A percentile compares a stretch with the other conserved stretches of the same genome.
phyloP scores from a whole-genome alignment of 2,797 vertebrate genomes.

The Chromobotia macracanthus region DNA sequence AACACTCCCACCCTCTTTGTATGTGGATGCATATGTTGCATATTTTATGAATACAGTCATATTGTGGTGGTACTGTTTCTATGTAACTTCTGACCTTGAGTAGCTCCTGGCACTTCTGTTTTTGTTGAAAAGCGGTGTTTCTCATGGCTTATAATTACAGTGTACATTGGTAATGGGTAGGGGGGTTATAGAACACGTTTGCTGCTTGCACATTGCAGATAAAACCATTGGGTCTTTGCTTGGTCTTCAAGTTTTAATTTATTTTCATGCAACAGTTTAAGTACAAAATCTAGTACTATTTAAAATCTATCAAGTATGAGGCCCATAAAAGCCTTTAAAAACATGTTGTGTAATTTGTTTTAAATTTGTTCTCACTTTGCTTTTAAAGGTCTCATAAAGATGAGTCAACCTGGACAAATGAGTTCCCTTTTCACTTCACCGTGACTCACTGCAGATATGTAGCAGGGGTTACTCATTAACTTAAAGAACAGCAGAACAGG shows the following conservation, averaged over 20 bases:
- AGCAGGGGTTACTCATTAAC: constrained; percentile 25
- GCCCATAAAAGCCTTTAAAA: neutral
- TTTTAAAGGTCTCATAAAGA: neutral
- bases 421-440: neutral
- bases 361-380: neutral
- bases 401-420: neutral
- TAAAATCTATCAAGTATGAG: neutral
- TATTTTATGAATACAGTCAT: constrained; percentile 6
- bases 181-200: too few species aligned
- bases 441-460: constrained; percentile 4
- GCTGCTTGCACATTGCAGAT: too few species aligned
- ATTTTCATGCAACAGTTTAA: neutral
- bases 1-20: constrained; percentile 3
- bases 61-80: neutral
- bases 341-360: neutral
- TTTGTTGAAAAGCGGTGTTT: neutral
- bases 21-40: neutral
- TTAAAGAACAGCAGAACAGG: neutral
- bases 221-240: neutral
- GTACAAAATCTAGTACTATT: too few species aligned
- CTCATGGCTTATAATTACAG: neutral
- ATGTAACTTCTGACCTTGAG: neutral
- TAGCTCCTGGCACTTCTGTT: neutral
- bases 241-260: neutral
- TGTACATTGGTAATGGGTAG: too few species aligned